Evolutionary conservation across 2,797 vertebrate genomes (phyloP).

Genomic region (Perodicticus potto): DNA sequence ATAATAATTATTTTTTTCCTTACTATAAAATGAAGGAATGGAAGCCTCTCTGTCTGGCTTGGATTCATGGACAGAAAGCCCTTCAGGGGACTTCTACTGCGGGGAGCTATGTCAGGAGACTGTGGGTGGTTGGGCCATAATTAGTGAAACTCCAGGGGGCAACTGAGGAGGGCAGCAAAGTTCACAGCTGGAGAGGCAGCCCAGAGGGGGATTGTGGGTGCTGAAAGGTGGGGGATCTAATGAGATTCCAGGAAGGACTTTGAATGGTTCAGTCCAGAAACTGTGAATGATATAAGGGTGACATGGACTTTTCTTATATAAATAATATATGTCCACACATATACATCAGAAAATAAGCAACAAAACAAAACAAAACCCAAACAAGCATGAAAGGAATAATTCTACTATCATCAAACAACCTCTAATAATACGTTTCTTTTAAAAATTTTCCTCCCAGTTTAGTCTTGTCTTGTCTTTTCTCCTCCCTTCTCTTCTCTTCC

Average conservation of each 20-base stretch:
- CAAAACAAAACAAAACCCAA: conserved; percentile 15
- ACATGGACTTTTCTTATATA: conserved; percentile 7
- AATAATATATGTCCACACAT: neutral
- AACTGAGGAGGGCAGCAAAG: neutral
- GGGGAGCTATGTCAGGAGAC: neutral
- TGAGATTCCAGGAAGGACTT: conserved; percentile 39
- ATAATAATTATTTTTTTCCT: conserved; percentile 30
- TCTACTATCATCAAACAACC: neutral
- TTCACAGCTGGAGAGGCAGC: conserved; percentile 37
- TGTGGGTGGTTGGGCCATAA: neutral
- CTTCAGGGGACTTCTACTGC: neutral
- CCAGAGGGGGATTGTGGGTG: neutral
- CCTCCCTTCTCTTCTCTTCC: no score
- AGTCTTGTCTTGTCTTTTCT: neutral
- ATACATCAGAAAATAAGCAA: neutral
- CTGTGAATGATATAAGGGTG: neutral
- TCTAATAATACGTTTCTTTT: neutral
- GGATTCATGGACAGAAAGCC: neutral
- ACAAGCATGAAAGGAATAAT: conserved; percentile 23
- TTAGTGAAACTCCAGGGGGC: conserved; percentile 33
- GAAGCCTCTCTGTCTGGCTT: neutral
- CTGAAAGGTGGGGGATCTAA: neutral
- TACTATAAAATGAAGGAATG: neutral
- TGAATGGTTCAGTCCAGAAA: conserved; percentile 18
- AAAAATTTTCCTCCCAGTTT: conserved; percentile 43